These are phyloP conservation scores for Cephus runcator DNA, from an alignment of 2,888 invertebrate genomes.

Conservation along the genomic window DNA sequence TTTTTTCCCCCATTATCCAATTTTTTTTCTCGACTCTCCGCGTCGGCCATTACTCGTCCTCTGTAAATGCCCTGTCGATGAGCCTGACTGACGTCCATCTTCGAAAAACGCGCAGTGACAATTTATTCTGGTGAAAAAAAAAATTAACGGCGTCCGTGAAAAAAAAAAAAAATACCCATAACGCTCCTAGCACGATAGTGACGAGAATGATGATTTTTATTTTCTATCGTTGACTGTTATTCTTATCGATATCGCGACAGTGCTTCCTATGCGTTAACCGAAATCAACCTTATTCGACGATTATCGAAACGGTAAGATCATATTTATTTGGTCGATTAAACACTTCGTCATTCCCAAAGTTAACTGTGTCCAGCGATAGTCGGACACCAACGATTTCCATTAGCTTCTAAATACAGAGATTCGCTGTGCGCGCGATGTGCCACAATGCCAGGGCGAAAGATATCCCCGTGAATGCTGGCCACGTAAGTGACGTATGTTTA, in stretches of 20 bases:
- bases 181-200: background rate
- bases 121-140: background rate
- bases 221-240: background rate
- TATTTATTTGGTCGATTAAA: background rate
- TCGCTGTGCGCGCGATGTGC: background rate
- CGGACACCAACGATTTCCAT: background rate
- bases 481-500: constrained; percentile 12
- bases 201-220: background rate
- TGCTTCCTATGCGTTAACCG: background rate
- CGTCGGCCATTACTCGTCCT: background rate
- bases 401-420: background rate
- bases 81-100: background rate
- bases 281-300: background rate
- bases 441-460: background rate
- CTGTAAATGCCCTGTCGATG: background rate
- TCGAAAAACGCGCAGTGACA: background rate
- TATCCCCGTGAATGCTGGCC: constrained; percentile 2
- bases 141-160: background rate
- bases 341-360: background rate
- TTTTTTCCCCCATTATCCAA: background rate
- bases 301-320: background rate
- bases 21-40: background rate
- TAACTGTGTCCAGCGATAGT: background rate
- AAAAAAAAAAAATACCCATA: background rate
- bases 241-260: background rate